Conservation (phyloP, 2,113 vertebrate species). For the Bubo blakistoni region DNA sequence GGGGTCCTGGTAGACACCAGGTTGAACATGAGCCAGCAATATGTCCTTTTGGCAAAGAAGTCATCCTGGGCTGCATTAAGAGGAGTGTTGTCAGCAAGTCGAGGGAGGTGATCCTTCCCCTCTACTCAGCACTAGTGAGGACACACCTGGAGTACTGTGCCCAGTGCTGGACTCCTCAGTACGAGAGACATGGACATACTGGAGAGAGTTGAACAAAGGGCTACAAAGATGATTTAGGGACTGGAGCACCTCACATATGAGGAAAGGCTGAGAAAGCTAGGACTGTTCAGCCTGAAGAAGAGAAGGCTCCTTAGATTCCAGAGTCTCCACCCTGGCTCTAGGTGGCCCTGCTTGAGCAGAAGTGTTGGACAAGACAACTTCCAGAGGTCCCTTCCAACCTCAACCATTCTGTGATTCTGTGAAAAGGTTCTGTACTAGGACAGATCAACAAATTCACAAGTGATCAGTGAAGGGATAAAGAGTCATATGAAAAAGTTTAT, state of each 20-base stretch:
- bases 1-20: not conserved
- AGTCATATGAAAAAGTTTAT: not conserved
- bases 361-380: not conserved
- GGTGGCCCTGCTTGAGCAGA: not conserved
- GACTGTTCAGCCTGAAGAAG: too few species aligned
- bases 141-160: not conserved
- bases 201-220: not conserved
- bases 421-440: not conserved
- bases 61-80: not conserved
- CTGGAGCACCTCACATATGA: too few species aligned
- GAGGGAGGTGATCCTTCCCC: not conserved
- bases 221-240: not conserved
- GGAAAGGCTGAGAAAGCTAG: too few species aligned
- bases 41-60: not conserved
- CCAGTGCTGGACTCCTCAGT: not conserved
- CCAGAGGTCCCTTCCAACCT: not conserved
- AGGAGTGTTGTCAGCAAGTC: not conserved
- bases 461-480: not conserved
- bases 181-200: not conserved
- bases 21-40: not conserved
- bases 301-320: too few species aligned
- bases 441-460: not conserved
- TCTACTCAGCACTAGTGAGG: not conserved
- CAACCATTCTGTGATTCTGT: not conserved
- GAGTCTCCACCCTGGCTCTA: not conserved